Base-by-base conservation (phyloP, 2,797 vertebrate species). In the Syngnathus rostellatus region DNA sequence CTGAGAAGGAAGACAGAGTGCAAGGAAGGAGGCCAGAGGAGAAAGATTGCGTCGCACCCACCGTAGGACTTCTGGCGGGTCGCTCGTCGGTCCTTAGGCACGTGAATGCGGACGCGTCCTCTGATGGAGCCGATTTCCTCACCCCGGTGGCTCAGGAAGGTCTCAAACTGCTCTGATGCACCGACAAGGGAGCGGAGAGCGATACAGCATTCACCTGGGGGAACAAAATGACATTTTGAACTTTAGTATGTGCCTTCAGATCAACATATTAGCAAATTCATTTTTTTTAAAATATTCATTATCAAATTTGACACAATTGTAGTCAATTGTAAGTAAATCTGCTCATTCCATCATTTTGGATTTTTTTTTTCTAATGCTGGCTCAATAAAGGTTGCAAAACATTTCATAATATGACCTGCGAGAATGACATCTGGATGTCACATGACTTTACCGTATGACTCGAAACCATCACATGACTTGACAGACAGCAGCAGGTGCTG, bases 101-200 rank as follows among this genome's bases (percentile, higher is more conserved):
- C 86, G 2, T 86, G 87, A 66, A 92, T 81, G 72, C 83, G 84
- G 68, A 93, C 78, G 19, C 90, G 74, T 10, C 92, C 92, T 31
- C 92, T 85, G 54, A 94, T 89, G 68, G 91, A 93, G 57, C 93
- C 93, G 78, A 92, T 92, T 81, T 93, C 92, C 66, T 94, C 93
- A 5, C 91, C 93, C 2, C 92, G 81, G 80, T 93, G 93, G 68
- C 84, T 90, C 77, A 94, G 72, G 76, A 92, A 92, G 0, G 90
- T 92, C 85, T 93, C 92, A 76, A 94, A 93, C 65, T 84, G 86
- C 75, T 92, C 89, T 0, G 83, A 85, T 0, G 84, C 76, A 21
- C 87, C 83, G 2, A 80, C 76, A n/a, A 89, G 74, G 0, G 89
- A 83, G 54, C 75, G 83, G 57, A 94, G 73, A 63, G 92, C 89